phyloP scores from a whole-genome alignment of 2,888 invertebrate species.

The Acronicta aceris region DNA sequence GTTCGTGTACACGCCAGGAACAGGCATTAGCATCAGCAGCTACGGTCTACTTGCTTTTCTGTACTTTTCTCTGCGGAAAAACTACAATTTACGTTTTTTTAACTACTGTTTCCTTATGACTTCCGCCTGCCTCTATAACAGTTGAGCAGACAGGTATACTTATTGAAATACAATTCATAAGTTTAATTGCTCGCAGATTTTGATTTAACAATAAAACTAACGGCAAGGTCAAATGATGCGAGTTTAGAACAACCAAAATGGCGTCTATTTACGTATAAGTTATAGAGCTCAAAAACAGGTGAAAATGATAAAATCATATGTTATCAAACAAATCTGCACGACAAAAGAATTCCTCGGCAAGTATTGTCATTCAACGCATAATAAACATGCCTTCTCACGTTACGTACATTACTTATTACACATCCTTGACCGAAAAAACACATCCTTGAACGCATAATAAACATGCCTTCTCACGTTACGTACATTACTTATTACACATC shows the following conservation, averaged over 20 bases:
- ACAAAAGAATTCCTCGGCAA: slow-evolving; percentile 63
- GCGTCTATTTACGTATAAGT: slow-evolving; percentile 12
- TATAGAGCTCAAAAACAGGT: slow-evolving; percentile 39
- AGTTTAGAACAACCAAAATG: slow-evolving; percentile 4
- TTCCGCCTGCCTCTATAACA: slow-evolving; percentile 32
- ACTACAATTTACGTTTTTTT: slow-evolving; percentile 29
- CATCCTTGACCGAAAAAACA: slow-evolving; percentile 84
- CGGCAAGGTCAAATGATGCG: slow-evolving; percentile 27
- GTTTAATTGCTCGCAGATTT: slow-evolving; percentile 11
- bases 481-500: slow-evolving; percentile 64
- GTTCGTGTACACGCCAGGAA: slow-evolving; percentile 38
- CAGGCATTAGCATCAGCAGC: slow-evolving; percentile 39
- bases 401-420: slow-evolving; percentile 54
- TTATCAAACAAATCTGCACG: slow-evolving; percentile 50
- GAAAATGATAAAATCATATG: slow-evolving; percentile 42
- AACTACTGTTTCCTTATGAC: slow-evolving; percentile 43
- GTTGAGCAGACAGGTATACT: slow-evolving; percentile 20
- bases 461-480: slow-evolving; percentile 68
- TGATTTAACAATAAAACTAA: slow-evolving; percentile 4
- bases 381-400: slow-evolving; percentile 69
- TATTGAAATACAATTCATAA: slow-evolving; percentile 29
- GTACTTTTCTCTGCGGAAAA: slow-evolving; percentile 47
- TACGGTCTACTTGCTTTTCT: slow-evolving; percentile 40
- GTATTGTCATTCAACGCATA: slow-evolving; percentile 62
- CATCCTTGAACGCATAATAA: slow-evolving; percentile 61